These are phyloP conservation scores for Hypomecis atomaria DNA, from an alignment of 2,888 invertebrate species.

Conservation along the genomic window DNA sequence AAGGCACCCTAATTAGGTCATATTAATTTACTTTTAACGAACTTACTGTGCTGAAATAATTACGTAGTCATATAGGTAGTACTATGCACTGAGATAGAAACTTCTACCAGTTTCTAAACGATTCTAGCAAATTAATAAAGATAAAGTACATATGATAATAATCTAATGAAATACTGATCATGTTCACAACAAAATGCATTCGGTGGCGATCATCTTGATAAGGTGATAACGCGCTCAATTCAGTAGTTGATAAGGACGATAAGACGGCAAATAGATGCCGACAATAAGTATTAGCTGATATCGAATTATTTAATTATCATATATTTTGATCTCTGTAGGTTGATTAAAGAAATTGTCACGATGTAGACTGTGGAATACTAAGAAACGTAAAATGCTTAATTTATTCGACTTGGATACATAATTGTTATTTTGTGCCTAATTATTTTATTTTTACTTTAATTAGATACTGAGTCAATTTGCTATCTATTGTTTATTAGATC, in stretches of 20 bases:
- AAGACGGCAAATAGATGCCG: slow-evolving; percentile 22
- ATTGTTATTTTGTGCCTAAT: no score
- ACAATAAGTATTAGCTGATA: slow-evolving; percentile 12
- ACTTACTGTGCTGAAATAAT: no score
- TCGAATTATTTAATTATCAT: slow-evolving; percentile 1
- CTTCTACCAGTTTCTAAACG: no score
- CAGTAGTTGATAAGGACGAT: slow-evolving; percentile 46
- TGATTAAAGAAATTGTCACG: neutral
- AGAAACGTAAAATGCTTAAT: neutral
- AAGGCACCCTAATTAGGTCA: no score
- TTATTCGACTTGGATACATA: no score
- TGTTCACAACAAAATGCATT: slow-evolving; percentile 24
- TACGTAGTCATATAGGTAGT: no score
- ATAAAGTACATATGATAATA: slow-evolving; percentile 18
- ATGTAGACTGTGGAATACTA: neutral
- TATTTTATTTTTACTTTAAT: no score
- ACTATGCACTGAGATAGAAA: no score
- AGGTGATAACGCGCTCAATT: slow-evolving; percentile 41
- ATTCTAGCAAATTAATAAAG: neutral
- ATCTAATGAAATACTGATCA: slow-evolving; percentile 7
- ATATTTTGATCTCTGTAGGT: neutral
- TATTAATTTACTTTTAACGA: no score
- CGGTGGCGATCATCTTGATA: slow-evolving; percentile 26
- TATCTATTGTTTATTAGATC: no score
- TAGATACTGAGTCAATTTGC: no score